phyloP scores from a whole-genome alignment of 2,888 invertebrate species.

The Mesorhabditis spiculigera region DNA sequence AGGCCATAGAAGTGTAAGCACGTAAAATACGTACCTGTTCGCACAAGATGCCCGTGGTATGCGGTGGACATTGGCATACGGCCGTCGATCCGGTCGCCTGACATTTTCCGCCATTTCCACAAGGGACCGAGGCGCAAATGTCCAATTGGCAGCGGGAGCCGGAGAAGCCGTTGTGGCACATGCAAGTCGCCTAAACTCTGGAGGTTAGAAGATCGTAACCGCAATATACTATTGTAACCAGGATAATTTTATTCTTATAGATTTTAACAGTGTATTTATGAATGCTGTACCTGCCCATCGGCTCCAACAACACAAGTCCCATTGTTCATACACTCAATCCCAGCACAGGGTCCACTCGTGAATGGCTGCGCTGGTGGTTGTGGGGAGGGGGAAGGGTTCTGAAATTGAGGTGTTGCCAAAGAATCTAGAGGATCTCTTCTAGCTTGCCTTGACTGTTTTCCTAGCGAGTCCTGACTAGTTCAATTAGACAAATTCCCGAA shows the following conservation, averaged over 20 bases:
- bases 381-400: conserved; percentile 7
- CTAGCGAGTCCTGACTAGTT: too few species aligned
- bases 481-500: too few species aligned
- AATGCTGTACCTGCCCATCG: conserved; percentile 24
- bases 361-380: conserved; percentile 19
- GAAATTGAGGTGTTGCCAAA: not conserved
- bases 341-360: conserved; percentile 37
- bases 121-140: conserved; percentile 40
- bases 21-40: conserved; percentile 30
- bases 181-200: conserved; percentile 33
- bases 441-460: too few species aligned
- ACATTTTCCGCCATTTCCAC: conserved; percentile 41
- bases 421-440: too few species aligned
- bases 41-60: conserved; percentile 39
- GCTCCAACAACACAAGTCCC: conserved; percentile 46
- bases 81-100: conserved; percentile 34
- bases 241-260: too few species aligned
- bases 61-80: conserved; percentile 42
- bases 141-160: conserved; percentile 46
- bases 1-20: too few species aligned
- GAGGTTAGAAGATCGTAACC: too few species aligned
- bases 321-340: conserved; percentile 42
- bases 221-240: too few species aligned
- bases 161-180: conserved; percentile 43
- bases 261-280: too few species aligned